Conservation (phyloP, 2,888 invertebrate genomes). For the Cryptocephalus primarius region DNA sequence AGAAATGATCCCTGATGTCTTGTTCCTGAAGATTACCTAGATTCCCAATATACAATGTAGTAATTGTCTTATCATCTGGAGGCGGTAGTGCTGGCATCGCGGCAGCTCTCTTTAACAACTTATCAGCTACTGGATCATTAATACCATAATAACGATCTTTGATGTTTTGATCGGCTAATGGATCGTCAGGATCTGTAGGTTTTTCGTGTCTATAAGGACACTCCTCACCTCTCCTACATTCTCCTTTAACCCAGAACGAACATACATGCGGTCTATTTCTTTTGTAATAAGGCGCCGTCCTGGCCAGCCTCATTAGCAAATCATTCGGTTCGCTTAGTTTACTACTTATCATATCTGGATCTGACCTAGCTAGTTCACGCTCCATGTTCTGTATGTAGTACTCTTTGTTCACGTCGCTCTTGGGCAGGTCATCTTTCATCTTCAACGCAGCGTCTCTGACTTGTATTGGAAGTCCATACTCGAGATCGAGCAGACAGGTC, state of each 20-base stretch:
- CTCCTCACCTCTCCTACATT: conserved; percentile 91
- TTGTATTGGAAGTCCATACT: conserved; percentile 81
- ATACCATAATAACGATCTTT: conserved; percentile 89
- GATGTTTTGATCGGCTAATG: conserved; percentile 90
- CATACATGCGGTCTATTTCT: conserved; percentile 92
- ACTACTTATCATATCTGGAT: conserved; percentile 46
- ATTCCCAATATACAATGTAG: conserved; percentile 96
- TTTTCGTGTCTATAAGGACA: conserved; percentile 94
- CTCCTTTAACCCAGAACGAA: conserved; percentile 98
- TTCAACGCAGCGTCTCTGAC: conserved; percentile 78
- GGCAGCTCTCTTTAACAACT: conserved; percentile 77
- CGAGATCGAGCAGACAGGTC: conserved; percentile 86
- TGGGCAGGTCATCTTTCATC: conserved; percentile 82
- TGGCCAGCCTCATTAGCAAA: conserved; percentile 73
- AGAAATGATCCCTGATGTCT: conserved; percentile 91
- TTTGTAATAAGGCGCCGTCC: conserved; percentile 92
- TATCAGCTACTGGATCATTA: conserved; percentile 94
- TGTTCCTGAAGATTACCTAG: conserved; percentile 84
- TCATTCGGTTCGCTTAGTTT: conserved; percentile 72
- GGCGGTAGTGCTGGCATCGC: conserved; percentile 91
- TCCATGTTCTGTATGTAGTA: conserved; percentile 89
- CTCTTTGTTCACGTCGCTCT: conserved; percentile 91
- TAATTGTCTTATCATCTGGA: conserved; percentile 92
- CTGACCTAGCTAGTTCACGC: conserved; percentile 44
- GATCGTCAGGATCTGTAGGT: conserved; percentile 95